Evolutionary conservation across 2,888 invertebrate genomes (phyloP).

Genomic region (Mythimna pallens): DNA sequence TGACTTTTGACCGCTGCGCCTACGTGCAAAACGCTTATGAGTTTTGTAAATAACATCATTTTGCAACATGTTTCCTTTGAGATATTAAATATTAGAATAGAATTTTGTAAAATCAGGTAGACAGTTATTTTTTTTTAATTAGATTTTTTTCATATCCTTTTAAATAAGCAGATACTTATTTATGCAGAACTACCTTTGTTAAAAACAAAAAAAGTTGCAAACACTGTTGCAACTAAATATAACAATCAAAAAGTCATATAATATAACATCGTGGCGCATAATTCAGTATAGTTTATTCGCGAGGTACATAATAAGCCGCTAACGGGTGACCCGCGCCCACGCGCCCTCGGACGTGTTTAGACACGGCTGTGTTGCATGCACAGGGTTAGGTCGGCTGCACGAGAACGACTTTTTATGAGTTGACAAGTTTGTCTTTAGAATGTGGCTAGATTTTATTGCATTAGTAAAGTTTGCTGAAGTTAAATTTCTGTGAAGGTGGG

Average conservation of each 20-base stretch:
- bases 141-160: too few relatives aligned
- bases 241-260: slow-evolving; percentile 54
- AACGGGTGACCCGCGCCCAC: slow-evolving; percentile 80
- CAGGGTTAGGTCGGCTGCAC: slow-evolving; percentile 57
- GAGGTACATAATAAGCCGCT: slow-evolving; percentile 75
- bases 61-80: slow-evolving; percentile 21
- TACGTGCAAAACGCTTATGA: slow-evolving; percentile 63
- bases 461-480: too few relatives aligned
- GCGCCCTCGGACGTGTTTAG: slow-evolving; percentile 69
- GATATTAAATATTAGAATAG: not conserved
- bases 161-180: too few relatives aligned
- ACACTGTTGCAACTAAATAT: slow-evolving; percentile 23
- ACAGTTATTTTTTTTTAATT: too few relatives aligned
- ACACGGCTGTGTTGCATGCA: slow-evolving; percentile 63
- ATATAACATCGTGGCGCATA: slow-evolving; percentile 53
- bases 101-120: not conserved
- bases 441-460: not conserved
- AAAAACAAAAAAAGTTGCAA: slow-evolving; percentile 4
- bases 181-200: too few relatives aligned
- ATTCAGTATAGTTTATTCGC: slow-evolving; percentile 69
- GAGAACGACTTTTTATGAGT: slow-evolving; percentile 30
- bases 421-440: slow-evolving; percentile 9
- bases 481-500: not conserved
- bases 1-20: slow-evolving; percentile 70
- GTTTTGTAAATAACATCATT: slow-evolving; percentile 47